Conservation (phyloP, 2,113 vertebrate genomes). For the Xyliphius kryptos region DNA sequence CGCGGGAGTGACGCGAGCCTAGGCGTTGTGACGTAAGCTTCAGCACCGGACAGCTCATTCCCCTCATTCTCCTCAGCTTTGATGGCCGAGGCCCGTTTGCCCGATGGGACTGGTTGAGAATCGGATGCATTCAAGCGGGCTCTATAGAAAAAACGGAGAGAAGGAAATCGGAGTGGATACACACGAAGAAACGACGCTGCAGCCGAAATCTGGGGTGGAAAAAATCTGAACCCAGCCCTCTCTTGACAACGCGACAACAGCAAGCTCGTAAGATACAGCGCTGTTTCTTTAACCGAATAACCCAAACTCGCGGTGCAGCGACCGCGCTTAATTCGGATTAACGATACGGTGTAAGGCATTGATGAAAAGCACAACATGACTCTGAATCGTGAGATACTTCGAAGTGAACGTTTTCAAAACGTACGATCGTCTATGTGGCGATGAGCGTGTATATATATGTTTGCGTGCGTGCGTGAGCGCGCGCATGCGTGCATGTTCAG, state of each 20-base stretch:
- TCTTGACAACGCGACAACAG: conserved; percentile 65
- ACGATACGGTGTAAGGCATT: background rate
- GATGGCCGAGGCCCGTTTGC: conserved; percentile 46
- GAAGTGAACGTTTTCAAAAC: conserved; percentile 8
- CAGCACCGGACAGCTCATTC: conserved; percentile 65
- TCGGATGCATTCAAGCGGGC: conserved; percentile 48
- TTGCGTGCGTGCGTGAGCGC: too few species aligned
- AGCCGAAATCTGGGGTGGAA: conserved; percentile 4
- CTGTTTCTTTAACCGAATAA: conserved; percentile 49
- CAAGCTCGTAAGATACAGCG: conserved; percentile 61
- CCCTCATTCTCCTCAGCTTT: conserved; percentile 47
- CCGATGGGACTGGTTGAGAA: conserved; percentile 59
- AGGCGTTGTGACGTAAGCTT: conserved; percentile 66
- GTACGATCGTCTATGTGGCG: too few species aligned
- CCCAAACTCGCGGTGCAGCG: background rate
- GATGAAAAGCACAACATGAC: background rate
- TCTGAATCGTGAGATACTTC: background rate
- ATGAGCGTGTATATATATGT: conserved; percentile 3
- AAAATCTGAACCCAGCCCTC: conserved; percentile 57
- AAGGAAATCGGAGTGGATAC: conserved; percentile 30
- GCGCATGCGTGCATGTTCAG: too few species aligned
- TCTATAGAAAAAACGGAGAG: conserved; percentile 34
- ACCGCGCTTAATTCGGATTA: background rate
- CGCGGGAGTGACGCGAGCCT: conserved; percentile 39
- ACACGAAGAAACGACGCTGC: conserved; percentile 25